Evolutionary conservation across 2,113 vertebrate species (phyloP), one percentile per base, ranked within the genome.

Genomic region (Chunga burmeisteri): DNA sequence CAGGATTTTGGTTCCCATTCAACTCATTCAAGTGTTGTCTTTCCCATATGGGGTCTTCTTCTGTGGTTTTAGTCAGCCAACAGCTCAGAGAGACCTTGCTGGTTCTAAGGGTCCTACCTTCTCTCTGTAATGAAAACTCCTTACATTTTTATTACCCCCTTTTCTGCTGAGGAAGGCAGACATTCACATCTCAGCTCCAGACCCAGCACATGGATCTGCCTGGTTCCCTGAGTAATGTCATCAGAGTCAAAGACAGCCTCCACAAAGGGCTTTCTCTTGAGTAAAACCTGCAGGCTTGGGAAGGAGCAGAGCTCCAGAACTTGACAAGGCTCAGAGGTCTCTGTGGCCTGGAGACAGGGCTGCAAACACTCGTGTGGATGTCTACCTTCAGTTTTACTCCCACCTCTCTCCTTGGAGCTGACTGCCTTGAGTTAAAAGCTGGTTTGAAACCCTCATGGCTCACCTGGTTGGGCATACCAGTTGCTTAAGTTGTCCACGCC

Each of bases 281-380:
- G 13, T 67, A 73, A 89, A 85, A 38, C 22, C 40, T 56, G n/a
- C 11, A 50, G 19, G 10, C 22, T 26, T 49, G 26, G 32, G 32
- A 72, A 90, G 53, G 13, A 74, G 32, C 13, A 55, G n/a, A 67
- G 1, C 22, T 85, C 61, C 55, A 74, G 27, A 30, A 46, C 22
- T 7, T 44, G 53, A n/a, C 23, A 38, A 42, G 30, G 22, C 12
- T 42, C 26, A 62, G 55, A 42, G 27, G 32, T 19, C 21, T 52
- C 22, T 52, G 9, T 42, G 67, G 15, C 22, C 32, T 44, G 11
- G 9, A 92, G 27, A 73, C 38, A 61, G 46, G 47, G 25, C 5
- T 75, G 11, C 40, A 49, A 81, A 56, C 2, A 1, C 22, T 56
- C 1, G 0, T 23, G 13, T 38, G 32, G 21, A 7, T 42, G n/a